Evolutionary conservation across 2,888 invertebrate species (phyloP), one percentile per base, ranked within the genome.

Genomic region (Archips crataeganus): DNA sequence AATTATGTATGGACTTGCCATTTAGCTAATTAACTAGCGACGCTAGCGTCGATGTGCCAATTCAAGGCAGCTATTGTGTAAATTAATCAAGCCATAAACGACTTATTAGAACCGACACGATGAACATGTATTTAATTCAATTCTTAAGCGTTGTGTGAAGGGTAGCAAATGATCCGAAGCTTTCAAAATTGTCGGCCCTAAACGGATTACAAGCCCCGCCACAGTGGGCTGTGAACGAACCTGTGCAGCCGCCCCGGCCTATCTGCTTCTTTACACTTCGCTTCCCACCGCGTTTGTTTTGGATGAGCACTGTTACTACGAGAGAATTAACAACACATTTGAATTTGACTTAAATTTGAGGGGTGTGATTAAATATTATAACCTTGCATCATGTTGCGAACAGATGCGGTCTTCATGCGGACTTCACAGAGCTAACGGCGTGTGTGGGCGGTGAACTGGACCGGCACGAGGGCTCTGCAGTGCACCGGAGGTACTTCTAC

Each of bases 371-470:
- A 15, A 54, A 3, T 54, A 54, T 39, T 39, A 39, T 39, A 39
- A 39, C 5, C 39, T 5, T 39, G 5, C 39, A 54, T 54, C n/a
- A 3, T 54, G 9, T 23, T 88, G 82, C 87, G 71, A 62, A 1
- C 83, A 95, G 95, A 86, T 99, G 99, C 92, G 99, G 99, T 69
- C 95, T 99, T 63, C 99, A 99, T 88, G 99, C 99, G 39, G 99
- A 99, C 94, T 99, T 98, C 97, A 99, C 99, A 2, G 99, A 99
- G 94, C 92, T 99, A 79, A 98, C 98, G 10, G 94, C 93, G 42
- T 99, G 99, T 90, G 99, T 99, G 54, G 98, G 99, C 85, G 96
- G 97, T 39, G 98, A 98, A 85, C 95, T 99, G 85, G 98, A 99
- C 90, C 97, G 98, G 88, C 97, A 98, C 85, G 99, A 99, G 90